These are phyloP conservation scores for Orientallactaga bullata DNA, from an alignment of 2,113 vertebrate genomes.

Conservation along the genomic window DNA sequence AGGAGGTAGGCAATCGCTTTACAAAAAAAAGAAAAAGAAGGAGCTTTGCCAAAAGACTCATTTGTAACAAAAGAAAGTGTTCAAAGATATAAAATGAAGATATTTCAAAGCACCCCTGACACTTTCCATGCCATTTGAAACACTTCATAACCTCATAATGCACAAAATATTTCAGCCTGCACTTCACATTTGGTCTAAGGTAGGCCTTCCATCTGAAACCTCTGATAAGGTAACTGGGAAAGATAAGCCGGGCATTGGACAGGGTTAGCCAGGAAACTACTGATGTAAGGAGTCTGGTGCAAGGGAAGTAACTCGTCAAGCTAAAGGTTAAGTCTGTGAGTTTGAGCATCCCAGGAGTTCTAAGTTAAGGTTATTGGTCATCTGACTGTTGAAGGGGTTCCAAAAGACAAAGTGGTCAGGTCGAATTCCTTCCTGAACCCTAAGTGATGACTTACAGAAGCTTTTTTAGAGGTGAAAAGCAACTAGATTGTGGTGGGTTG, in stretches of 20 bases:
- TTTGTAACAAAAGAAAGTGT: conserved; percentile 43
- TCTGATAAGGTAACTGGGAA: not conserved
- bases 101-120: conserved; percentile 4
- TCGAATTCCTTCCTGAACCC: not conserved
- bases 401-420: not conserved
- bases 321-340: too few species aligned
- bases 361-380: not conserved
- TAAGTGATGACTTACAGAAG: not conserved
- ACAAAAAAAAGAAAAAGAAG: not conserved
- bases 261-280: not conserved
- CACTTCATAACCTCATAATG: not conserved
- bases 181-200: not conserved
- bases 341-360: not conserved
- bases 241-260: not conserved
- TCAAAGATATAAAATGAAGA: conserved; percentile 34
- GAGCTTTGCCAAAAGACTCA: not conserved
- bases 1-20: not conserved
- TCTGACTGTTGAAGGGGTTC: not conserved
- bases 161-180: conserved; percentile 14
- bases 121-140: not conserved
- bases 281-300: not conserved
- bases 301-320: not conserved
- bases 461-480: not conserved
- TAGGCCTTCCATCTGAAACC: not conserved
- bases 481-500: not conserved